phyloP scores from a whole-genome alignment of 1,140 invertebrate genomes.

The Subanguina moxae region DNA sequence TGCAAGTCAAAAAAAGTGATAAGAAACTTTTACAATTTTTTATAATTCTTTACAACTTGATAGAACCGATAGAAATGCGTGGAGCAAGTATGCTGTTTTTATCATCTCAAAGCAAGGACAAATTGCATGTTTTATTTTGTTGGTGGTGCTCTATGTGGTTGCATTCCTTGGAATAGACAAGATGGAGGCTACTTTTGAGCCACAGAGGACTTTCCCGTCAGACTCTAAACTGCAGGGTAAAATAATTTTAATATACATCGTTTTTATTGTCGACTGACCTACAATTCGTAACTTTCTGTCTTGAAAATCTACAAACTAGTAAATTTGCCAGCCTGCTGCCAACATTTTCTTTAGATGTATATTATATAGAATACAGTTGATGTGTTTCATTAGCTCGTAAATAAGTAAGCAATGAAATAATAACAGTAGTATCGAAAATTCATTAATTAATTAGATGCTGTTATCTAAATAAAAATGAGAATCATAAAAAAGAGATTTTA shows the following conservation, averaged over 20 bases:
- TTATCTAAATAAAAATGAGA: no score
- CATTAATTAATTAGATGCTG: no score
- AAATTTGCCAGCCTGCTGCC: no score
- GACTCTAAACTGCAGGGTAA: conserved; percentile 2
- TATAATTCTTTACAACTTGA: neutral
- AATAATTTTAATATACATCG: no score
- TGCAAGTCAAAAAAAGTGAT: neutral
- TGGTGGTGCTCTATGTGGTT: conserved; percentile 28
- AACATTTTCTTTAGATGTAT: no score
- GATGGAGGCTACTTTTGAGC: conserved; percentile 49
- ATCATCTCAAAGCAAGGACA: conserved; percentile 34
- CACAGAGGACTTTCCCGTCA: conserved; percentile 38
- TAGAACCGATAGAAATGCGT: neutral
- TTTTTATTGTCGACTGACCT: conserved; percentile 4
- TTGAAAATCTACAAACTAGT: no score
- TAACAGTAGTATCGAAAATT: no score
- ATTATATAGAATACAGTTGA: no score
- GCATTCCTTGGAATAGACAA: conserved; percentile 37
- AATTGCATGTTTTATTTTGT: conserved; percentile 24
- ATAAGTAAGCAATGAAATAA: no score
- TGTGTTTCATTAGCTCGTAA: no score
- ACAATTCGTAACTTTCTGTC: no score
- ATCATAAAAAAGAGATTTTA: conserved; percentile 13
- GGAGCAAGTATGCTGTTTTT: conserved; percentile 37
- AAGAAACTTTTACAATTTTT: no score